These are phyloP conservation scores for Macrostomum cliftonense DNA, from an alignment of 2,888 invertebrate genomes.

Conservation along the genomic window DNA sequence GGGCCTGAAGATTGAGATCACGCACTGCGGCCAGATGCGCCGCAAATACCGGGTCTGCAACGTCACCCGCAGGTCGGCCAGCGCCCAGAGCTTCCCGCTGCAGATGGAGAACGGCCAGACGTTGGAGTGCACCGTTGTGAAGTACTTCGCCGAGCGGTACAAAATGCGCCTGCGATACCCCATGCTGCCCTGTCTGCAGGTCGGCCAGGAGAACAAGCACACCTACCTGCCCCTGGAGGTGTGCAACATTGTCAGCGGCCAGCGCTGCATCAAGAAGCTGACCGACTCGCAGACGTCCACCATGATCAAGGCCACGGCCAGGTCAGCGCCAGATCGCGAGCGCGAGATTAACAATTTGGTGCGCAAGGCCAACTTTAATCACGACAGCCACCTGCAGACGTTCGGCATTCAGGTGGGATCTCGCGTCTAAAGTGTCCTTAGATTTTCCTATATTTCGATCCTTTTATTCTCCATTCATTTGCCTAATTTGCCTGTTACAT, in stretches of 20 bases:
- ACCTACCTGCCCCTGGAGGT: conserved; percentile 91
- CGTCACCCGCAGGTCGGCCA: conserved; percentile 71
- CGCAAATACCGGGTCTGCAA: conserved; percentile 98
- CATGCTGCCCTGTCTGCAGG: conserved; percentile 71
- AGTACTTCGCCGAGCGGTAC: conserved; percentile 97
- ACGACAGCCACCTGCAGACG: conserved; percentile 92
- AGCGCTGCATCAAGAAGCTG: conserved; percentile 94
- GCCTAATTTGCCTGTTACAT: no score
- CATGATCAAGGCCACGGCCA: conserved; percentile 98
- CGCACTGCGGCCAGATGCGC: conserved; percentile 95
- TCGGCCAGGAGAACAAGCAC: conserved; percentile 98
- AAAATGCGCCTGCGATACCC: conserved; percentile 79
- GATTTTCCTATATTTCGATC: no score
- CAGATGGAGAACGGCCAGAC: conserved; percentile 97
- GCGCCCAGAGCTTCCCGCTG: conserved; percentile 55
- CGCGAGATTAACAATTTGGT: conserved; percentile 94
- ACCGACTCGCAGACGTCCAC: conserved; percentile 99
- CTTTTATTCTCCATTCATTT: no score
- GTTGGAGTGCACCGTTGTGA: conserved; percentile 97
- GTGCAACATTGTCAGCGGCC: conserved; percentile 96
- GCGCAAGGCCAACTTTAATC: conserved; percentile 89
- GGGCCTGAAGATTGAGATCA: conserved; percentile 90
- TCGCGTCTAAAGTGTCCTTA: no score
- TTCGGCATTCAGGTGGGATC: conserved; percentile 56
- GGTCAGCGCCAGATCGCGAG: conserved; percentile 75